Evolutionary conservation across 2,797 vertebrate species (phyloP), one percentile per base, ranked within the genome.

Genomic region (Otolemur crassicaudatus): DNA sequence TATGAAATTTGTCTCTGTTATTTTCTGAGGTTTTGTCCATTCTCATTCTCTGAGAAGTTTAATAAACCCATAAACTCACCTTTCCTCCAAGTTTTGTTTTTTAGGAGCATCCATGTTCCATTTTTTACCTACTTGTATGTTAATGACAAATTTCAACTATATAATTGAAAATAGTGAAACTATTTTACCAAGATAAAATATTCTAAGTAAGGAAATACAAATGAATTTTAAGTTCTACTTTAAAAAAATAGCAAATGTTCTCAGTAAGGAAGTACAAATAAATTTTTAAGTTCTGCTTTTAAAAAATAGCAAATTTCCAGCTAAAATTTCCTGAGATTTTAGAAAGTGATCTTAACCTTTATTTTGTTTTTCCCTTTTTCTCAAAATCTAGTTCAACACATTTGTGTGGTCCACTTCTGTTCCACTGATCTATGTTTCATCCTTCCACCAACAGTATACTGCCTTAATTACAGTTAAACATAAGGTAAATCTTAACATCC

Each of bases 381-480:
- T 87, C 20, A 58, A 49, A 89, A 94, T 81, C 34, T 29, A 92
- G 29, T 67, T 87, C 40, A 79, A 14, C 49, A 60, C 73, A 90
- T 92, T 73, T 87, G 72, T 73, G 22, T 86, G 27, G 22, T 90
- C 49, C 40, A 90, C 25, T 83, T 90, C 34, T 94, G n/a, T 69
- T 86, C 29, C 60, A 96, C 9, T 63, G n/a, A 61, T 79, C 25
- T 96, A 61, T 90, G 73, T 75, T 81, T 61, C 56, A 80, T 49
- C 31, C n/a, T 60, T 65, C 63, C 67, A 92, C 31, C 20, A 73
- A 63, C 63, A 92, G 1, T 7, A 65, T 11, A 73, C 12, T 65
- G 63, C 27, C 49, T 94, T 84, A 75, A 91, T 93, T 75, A 31
- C 2, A 65, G 8, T 76, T 70, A 40, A 40, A 70, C 27, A 87